phyloP scores from a whole-genome alignment of 2,888 invertebrate genomes.

The Flabesymbios commensalis region DNA sequence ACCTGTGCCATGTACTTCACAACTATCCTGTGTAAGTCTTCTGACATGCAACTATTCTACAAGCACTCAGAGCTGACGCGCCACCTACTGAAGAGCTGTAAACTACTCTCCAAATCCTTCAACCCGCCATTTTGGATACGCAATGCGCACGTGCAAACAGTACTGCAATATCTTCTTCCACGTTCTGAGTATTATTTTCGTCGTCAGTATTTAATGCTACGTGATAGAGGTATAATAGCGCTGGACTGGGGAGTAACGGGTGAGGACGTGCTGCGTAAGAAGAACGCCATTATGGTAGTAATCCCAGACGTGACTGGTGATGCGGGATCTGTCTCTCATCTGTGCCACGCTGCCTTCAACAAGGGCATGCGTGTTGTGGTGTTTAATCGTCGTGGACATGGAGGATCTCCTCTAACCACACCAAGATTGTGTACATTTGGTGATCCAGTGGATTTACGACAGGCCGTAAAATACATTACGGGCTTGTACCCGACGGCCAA shows the following conservation, averaged over 20 bases:
- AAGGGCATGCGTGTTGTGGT: conserved; percentile 48
- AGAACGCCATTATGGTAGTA: conserved; percentile 42
- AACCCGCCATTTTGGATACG: conserved; percentile 43
- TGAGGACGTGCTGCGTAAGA: conserved; percentile 23
- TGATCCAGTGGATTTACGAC: conserved; percentile 49
- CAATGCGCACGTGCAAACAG: conserved; percentile 47
- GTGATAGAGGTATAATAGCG: conserved; percentile 50
- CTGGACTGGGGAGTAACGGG: conserved; percentile 46
- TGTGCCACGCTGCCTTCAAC: conserved; percentile 40
- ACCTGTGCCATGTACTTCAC: no score
- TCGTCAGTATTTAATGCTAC: conserved; percentile 49
- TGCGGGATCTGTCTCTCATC: conserved; percentile 35
- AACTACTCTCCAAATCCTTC: conserved; percentile 41
- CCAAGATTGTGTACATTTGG: conserved; percentile 47
- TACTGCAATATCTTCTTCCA: conserved; percentile 36
- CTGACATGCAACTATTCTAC: no score
- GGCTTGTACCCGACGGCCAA: conserved; percentile 39
- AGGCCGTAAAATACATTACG: conserved; percentile 46
- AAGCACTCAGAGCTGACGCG: conserved; percentile 47
- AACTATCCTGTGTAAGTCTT: no score
- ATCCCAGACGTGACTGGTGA: conserved; percentile 46
- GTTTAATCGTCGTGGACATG: conserved; percentile 51
- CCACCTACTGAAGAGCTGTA: conserved; percentile 44
- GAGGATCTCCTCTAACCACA: conserved; percentile 44
- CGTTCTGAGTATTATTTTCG: conserved; percentile 29